phyloP scores from a whole-genome alignment of 2,797 vertebrate genomes.

The Pangasius mekongensis region DNA sequence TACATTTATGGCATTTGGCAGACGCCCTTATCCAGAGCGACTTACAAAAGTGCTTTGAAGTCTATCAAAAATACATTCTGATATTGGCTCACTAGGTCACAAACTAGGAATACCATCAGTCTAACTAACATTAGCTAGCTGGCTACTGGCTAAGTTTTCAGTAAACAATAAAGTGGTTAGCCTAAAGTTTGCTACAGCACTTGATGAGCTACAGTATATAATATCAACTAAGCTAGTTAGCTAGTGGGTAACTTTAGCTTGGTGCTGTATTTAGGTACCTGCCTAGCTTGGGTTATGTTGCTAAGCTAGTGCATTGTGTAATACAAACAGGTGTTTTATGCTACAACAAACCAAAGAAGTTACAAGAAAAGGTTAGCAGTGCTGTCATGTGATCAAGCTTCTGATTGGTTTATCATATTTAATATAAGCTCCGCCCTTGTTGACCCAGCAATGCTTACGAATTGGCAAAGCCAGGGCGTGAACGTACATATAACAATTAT shows the following conservation, averaged over 20 bases:
- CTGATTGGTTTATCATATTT: background rate
- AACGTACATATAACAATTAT: background rate
- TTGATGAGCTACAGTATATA: background rate
- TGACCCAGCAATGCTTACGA: background rate
- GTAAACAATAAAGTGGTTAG: background rate
- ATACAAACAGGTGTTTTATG: background rate
- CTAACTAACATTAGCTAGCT: too few relatives aligned
- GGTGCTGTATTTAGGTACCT: background rate
- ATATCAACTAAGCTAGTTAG: background rate
- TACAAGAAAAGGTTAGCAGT: background rate
- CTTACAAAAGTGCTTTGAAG: too few relatives aligned
- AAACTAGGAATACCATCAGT: too few relatives aligned
- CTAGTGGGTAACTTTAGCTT: background rate
- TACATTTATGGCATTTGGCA: too few relatives aligned
- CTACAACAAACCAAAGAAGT: background rate
- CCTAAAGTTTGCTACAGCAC: background rate
- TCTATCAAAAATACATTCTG: too few relatives aligned
- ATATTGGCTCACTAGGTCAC: too few relatives aligned
- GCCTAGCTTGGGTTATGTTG: background rate
- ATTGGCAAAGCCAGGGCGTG: background rate
- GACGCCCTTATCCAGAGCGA: too few relatives aligned
- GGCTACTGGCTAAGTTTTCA: background rate
- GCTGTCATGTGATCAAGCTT: background rate
- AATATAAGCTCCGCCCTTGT: too few relatives aligned
- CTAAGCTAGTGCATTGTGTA: background rate